Base-by-base conservation (phyloP, 2,888 invertebrate genomes). In the Onthophagus sagittarius region DNA sequence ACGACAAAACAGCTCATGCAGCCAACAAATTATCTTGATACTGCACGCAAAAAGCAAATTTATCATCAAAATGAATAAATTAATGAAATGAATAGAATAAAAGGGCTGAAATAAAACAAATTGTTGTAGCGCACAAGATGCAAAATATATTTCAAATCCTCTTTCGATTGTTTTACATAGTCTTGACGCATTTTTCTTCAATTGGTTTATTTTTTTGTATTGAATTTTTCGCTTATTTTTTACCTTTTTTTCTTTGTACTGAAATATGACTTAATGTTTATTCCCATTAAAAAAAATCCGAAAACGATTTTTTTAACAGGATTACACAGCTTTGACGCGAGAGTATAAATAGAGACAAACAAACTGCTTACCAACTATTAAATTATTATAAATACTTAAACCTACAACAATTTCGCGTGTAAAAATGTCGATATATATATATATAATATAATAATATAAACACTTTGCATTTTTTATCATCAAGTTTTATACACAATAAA, bases 101-200 rank as follows among this genome's bases (percentile, higher is more conserved):
- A n/a, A n/a, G n/a, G n/a, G n/a, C n/a, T n/a, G n/a, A 31, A 73
- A 77, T 69, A 80, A 81, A 79, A 80, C 77, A 77, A 74, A 71
- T 31, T 71, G 63, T 75, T 77, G 23, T 77, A 82, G 81, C 82
- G 83, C 83, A 77, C 81, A 83, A 83, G 82, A 82, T 82, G 81
- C 80, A 83, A 83, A 83, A 83, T 83, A 83, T 84, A 84, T 83
- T 83, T 82, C 78, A 81, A 82, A 80, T 79, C 73, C 67, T 80
- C 81, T 79, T 79, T 79, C 78, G 81, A 80, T 80, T 81, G 78
- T 80, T 77, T 23, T 80, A 79, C 80, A 81, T 80, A 80, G 80
- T 82, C 82, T 81, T 81, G 82, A 83, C 83, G 83, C 83, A 77
- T 79, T 79, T 23, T 80, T 79, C 76, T 79, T 77, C 79, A 78